Evolutionary conservation across 2,797 vertebrate species (phyloP), one percentile per base, ranked within the genome.

Genomic region (Kryptolebias ocellatus): DNA sequence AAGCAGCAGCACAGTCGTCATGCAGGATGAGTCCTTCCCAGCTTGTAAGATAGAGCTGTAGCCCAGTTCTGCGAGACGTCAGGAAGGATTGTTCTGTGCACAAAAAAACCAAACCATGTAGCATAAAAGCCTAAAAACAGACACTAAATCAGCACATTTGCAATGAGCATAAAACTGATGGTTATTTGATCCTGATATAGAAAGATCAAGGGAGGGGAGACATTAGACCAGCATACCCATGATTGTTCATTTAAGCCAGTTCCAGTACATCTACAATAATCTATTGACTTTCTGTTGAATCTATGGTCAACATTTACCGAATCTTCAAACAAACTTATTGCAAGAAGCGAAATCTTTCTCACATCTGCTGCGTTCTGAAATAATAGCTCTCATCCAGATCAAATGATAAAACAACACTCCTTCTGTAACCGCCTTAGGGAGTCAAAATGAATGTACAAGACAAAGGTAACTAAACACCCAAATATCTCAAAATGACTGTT

Each of bases 31-130:
- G 84, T 98, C 97, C 76, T 99, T 99, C 89, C 96, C 97, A 0
- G 97, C 98, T 73, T 99, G 98, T 92, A 99, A 99, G 91, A 99
- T 99, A 62, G 98, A 99, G 84, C 94, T 99, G 96, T 99, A 95
- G 93, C 47, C 24, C 60, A 50, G 20, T 44, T 60, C 17, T 4
- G 15, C 1, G 5, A 52, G 24, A 50, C 3, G 56, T 75, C 64
- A 39, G 12, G 46, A 29, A 45, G 50, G 63, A 60, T 28, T 67
- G 49, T 70, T 74, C 54, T 58, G 11, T 70, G 17, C 34, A 57
- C 68, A 45, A 54, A 67, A 83, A 57, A 24, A 37, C 27, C 70
- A 57, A 78, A 72, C 49, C 28, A 81, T 80, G 83, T 83, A 83
- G 78, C 79, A 75, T 78, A 55, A 83, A 83, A 42, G 60, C 70